Base-by-base conservation (phyloP, 2,888 invertebrate genomes). In the Gibbula magus region DNA sequence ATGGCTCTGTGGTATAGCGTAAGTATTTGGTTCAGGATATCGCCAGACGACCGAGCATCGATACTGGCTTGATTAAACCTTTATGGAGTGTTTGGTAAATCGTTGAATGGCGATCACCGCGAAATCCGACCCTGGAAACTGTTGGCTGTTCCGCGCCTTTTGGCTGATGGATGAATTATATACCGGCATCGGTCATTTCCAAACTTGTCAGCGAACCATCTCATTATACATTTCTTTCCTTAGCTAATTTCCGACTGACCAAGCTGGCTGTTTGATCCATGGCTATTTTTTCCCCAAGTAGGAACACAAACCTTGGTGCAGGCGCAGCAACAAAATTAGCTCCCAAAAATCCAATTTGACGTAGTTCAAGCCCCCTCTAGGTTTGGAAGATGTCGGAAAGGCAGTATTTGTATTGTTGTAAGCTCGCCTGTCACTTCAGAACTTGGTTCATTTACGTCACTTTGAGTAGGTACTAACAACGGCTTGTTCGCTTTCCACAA, bases 81-180 rank as follows among this genome's bases (percentile, higher is more conserved):
- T 61, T 61, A 61, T 61, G 61, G 61, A 61, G 61, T 61, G 61
- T 61, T 61, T 61, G 61, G 61, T 61, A 61, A 61, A 61, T 61
- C 61, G 61, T 61, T 61, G 61, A 61, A 61, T 61, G 25, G 25
- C 29, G 61, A 61, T 61, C 61, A 61, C 61, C 25, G 29, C 25
- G 29, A 61, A 61, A 61, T 61, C 29, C 29, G 61, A 61, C 61
- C 61, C 61, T 61, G 61, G 29, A 61, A 61, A 61, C 25, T 29
- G 29, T 7, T 25, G 29, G 61, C 29, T 25, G 61, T 20, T 29
- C 61, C 10, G 61, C 25, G 45, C 45, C 45, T 29, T 61, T 61
- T 29, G 29, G 29, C 29, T 61, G 61, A 61, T 29, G 61, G 61
- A 25, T 25, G 61, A 25, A 61, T 29, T 10, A 22, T 61, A 61